phyloP scores from a whole-genome alignment of 2,888 invertebrate genomes.

The Cephus nigrinus region DNA sequence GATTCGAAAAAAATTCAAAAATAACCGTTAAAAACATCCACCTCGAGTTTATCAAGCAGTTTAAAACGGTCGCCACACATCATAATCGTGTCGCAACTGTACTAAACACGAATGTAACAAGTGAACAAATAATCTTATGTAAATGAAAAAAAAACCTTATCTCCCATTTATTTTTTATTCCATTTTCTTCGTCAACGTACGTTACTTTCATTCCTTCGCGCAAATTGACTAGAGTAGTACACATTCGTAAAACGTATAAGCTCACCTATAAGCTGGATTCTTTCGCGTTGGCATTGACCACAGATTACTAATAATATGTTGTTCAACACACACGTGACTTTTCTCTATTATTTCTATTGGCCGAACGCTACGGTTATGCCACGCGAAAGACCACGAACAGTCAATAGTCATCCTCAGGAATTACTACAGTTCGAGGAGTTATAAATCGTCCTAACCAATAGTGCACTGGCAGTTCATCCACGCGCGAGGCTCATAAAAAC shows the following conservation, averaged over 20 bases:
- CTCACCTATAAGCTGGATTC: neutral
- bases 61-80: neutral
- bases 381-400: slow-evolving; percentile 21
- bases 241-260: neutral
- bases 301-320: slow-evolving; percentile 20
- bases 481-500: neutral
- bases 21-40: neutral
- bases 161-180: neutral
- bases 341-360: slow-evolving; percentile 41
- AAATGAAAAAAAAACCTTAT: neutral
- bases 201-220: neutral
- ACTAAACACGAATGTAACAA: neutral
- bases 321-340: slow-evolving; percentile 42
- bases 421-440: slow-evolving; percentile 13
- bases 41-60: neutral
- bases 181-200: neutral
- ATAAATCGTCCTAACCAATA: neutral
- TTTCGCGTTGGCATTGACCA: slow-evolving; percentile 16
- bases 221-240: neutral
- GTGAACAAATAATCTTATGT: neutral
- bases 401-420: slow-evolving; percentile 38
- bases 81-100: neutral
- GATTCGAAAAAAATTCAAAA: neutral
- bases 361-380: slow-evolving; percentile 30
- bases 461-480: neutral